Evolutionary conservation across 2,888 invertebrate genomes (phyloP).

Genomic region (Sceliomorpha sp.): DNA sequence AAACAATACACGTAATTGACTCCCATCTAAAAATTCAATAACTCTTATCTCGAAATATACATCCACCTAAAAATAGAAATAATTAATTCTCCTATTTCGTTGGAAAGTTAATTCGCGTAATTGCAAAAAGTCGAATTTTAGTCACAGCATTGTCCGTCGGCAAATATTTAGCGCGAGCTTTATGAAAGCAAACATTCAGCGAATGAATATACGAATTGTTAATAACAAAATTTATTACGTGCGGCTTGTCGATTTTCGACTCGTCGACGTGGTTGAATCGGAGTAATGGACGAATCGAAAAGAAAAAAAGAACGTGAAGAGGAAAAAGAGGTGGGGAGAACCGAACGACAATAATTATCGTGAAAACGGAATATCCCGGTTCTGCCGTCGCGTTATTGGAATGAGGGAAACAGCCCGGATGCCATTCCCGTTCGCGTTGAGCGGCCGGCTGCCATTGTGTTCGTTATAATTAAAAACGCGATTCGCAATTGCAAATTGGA

Average conservation of each 20-base stretch:
- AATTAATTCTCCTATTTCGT: too few species aligned
- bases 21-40: too few species aligned
- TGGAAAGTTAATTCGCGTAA: too few species aligned
- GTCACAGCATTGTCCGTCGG: not conserved
- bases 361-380: slow-evolving; percentile 76
- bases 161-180: slow-evolving; percentile 12
- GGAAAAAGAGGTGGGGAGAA: slow-evolving; percentile 52
- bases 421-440: slow-evolving; percentile 73
- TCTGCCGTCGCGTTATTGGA: slow-evolving; percentile 63
- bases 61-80: too few species aligned
- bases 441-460: slow-evolving; percentile 76
- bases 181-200: slow-evolving; percentile 33
- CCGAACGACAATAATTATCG: slow-evolving; percentile 78
- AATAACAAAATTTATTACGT: slow-evolving; percentile 53
- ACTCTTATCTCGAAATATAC: too few species aligned
- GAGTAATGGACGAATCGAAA: slow-evolving; percentile 55
- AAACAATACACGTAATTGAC: too few species aligned
- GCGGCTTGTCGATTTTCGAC: slow-evolving; percentile 55
- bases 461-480: slow-evolving; percentile 81
- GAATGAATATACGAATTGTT: slow-evolving; percentile 48
- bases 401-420: slow-evolving; percentile 69
- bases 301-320: slow-evolving; percentile 36
- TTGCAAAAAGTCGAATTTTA: too few species aligned
- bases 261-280: slow-evolving; percentile 49
- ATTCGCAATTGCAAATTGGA: slow-evolving; percentile 81